Conservation (phyloP, 2,113 vertebrate species). For the Ornithorhynchus anatinus region DNA sequence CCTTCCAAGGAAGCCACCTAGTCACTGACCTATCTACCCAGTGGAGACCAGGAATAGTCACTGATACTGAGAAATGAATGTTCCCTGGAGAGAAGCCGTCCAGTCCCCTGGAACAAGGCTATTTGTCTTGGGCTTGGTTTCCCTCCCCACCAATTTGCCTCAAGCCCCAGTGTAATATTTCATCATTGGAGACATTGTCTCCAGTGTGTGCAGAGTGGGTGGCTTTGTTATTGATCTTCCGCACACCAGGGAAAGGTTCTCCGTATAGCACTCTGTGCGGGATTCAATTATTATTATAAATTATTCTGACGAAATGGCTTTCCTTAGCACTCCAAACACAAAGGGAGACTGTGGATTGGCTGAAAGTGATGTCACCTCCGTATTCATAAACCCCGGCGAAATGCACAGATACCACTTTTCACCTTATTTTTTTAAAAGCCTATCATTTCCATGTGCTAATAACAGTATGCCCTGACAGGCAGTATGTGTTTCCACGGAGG, state of each 20-base stretch:
- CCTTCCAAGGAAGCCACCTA: background rate
- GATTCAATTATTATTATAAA: slow-evolving; percentile 49
- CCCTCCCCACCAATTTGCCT: too few relatives aligned
- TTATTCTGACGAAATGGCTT: slow-evolving; percentile 56
- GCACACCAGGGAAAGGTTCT: background rate
- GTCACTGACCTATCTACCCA: background rate
- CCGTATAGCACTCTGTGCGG: background rate
- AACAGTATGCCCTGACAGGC: slow-evolving; percentile 25
- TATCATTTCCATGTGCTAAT: slow-evolving; percentile 42
- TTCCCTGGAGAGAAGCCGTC: background rate
- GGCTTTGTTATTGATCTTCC: background rate
- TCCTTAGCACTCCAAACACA: slow-evolving; percentile 64
- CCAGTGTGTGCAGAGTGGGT: background rate
- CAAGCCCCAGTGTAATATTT: background rate
- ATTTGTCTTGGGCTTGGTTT: background rate
- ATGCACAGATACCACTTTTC: background rate
- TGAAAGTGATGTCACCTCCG: slow-evolving; percentile 63
- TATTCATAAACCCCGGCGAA: slow-evolving; percentile 30
- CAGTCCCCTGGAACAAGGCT: background rate
- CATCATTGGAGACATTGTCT: background rate
- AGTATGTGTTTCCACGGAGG: background rate
- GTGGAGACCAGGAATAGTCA: background rate
- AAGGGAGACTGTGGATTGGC: slow-evolving; percentile 62
- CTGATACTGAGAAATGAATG: too few relatives aligned
- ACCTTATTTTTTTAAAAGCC: background rate